A percentile compares a stretch with the other conserved stretches of the same genome.
phyloP scores from a whole-genome alignment of 2,888 invertebrate species.

The Himalopsyche anomala region DNA sequence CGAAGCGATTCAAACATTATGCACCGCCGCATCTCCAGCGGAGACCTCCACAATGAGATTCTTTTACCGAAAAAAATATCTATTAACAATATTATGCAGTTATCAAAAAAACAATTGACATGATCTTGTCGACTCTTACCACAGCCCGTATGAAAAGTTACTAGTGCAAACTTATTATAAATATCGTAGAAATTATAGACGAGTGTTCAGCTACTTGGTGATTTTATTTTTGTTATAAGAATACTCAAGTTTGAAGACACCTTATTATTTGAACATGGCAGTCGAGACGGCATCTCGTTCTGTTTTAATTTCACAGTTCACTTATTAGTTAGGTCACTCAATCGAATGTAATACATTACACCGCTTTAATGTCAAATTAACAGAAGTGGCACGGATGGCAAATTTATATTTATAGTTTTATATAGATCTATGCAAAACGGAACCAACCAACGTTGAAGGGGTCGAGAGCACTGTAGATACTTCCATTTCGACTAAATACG shows the following conservation, averaged over 20 bases:
- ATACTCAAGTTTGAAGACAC: conserved; percentile 29
- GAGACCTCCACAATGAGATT: conserved; percentile 2
- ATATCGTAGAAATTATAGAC: conserved; percentile 7
- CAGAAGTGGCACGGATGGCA: conserved; percentile 40
- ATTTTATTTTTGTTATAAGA: not conserved
- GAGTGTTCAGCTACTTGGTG: conserved; percentile 34
- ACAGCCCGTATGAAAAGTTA: not conserved
- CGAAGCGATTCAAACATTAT: too few species aligned
- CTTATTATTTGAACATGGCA: conserved; percentile 35
- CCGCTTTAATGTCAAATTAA: conserved; percentile 6
- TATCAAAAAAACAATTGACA: conserved; percentile 27
- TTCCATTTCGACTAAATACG: too few species aligned
- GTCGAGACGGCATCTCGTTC: conserved; percentile 18
- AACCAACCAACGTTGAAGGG: not conserved
- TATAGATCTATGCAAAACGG: not conserved
- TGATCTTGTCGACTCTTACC: not conserved
- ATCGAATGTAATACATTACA: not conserved
- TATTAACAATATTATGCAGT: not conserved
- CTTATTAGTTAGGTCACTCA: not conserved
- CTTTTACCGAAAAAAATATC: conserved; percentile 28
- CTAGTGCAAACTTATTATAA: conserved; percentile 9
- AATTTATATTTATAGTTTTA: not conserved
- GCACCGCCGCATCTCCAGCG: not conserved
- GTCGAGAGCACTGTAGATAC: too few species aligned
- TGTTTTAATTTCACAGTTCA: conserved; percentile 8